These are phyloP conservation scores for Drosophila parvula DNA, from an alignment of 1,140 invertebrate genomes.

Conservation along the genomic window DNA sequence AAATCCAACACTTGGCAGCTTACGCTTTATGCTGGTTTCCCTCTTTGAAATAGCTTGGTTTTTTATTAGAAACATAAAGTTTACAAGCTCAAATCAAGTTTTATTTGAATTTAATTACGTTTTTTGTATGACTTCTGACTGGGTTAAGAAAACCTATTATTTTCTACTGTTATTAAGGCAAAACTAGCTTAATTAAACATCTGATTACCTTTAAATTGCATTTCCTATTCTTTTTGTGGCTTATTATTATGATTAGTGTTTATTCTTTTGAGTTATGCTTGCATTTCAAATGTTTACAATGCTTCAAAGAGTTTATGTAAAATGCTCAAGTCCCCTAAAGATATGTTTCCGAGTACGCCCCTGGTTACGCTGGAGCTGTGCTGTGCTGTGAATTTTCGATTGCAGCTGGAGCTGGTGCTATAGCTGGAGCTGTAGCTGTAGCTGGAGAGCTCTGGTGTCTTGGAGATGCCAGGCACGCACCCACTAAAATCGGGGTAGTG, in stretches of 20 bases:
- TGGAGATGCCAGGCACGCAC: constrained; percentile 63
- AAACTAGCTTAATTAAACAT: too few species aligned
- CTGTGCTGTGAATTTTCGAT: constrained; percentile 54
- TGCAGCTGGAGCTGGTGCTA: constrained; percentile 23
- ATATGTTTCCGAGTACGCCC: constrained; percentile 6
- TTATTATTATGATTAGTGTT: too few species aligned
- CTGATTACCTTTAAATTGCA: too few species aligned
- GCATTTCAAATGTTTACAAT: background rate
- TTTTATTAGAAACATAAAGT: background rate
- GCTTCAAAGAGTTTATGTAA: background rate
- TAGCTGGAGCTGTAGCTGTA: constrained; percentile 15
- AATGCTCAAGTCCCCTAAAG: background rate
- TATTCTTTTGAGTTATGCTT: too few species aligned
- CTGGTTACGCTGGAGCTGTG: background rate
- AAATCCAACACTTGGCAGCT: background rate
- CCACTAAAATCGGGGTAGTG: constrained; percentile 23
- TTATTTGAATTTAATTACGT: too few species aligned
- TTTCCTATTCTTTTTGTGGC: too few species aligned
- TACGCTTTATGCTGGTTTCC: background rate
- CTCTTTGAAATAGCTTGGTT: background rate
- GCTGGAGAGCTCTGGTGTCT: constrained; percentile 17
- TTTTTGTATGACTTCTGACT: background rate
- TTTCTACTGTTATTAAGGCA: too few species aligned
- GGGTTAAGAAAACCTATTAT: background rate
- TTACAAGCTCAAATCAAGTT: too few species aligned